Evolutionary conservation across 92 coral and sea anemone genomes (phyloP).

Genomic region (Blastomussa wellsi): DNA sequence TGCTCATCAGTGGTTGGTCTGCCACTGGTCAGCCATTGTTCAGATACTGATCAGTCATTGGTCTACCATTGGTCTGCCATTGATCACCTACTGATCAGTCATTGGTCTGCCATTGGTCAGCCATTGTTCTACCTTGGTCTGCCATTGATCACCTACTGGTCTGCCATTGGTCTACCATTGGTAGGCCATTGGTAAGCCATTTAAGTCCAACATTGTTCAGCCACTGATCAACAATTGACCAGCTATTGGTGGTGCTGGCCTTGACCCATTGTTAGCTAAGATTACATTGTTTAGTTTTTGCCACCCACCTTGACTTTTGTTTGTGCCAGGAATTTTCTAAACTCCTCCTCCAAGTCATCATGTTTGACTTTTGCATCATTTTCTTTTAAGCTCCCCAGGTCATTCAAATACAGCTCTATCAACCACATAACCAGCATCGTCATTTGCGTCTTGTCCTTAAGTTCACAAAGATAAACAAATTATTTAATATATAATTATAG

Average conservation of each 20-base stretch:
- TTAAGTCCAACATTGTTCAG: not conserved
- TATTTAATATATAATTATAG: not conserved
- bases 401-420: slow-evolving; percentile 88
- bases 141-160: no score
- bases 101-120: not conserved
- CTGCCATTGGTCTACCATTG: not conserved
- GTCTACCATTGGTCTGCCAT: no score
- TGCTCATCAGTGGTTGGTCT: not conserved
- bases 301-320: slow-evolving; percentile 72
- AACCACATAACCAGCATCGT: slow-evolving; percentile 98
- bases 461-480: not conserved
- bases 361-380: slow-evolving; percentile 46
- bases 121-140: not conserved
- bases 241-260: not conserved
- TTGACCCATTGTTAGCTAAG: not conserved
- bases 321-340: slow-evolving; percentile 79
- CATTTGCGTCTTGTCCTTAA: slow-evolving; percentile 92
- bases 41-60: not conserved
- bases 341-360: slow-evolving; percentile 72
- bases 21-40: not conserved
- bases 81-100: not conserved
- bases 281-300: not conserved
- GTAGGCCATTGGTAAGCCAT: not conserved
- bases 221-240: not conserved
- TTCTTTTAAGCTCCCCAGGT: slow-evolving; percentile 86